Base-by-base conservation (phyloP, 1,140 invertebrate genomes). In the Euura lappo region DNA sequence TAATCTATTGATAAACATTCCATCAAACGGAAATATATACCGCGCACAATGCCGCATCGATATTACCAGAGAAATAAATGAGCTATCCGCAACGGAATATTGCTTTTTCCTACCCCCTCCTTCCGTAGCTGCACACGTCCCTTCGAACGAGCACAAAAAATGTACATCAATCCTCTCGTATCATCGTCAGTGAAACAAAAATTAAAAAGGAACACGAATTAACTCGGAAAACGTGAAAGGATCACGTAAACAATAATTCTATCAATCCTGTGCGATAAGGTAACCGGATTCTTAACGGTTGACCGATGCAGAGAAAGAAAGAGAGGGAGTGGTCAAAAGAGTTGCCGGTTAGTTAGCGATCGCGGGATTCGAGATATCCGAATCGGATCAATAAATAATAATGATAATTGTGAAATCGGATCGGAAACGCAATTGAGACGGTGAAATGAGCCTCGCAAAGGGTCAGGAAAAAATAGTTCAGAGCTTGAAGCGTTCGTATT, bases 321-420 rank as follows among this genome's bases (percentile, higher is more conserved):
- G 8, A 13, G 13, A 10, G 60, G 60, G 13, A 13, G 60, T 64
- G 60, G 28, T 44, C 11, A 68, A 4, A 68, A 68, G 44, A 68
- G 66, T 8, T 44, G 66, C 66, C 66, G 6, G 11, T 68, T 28
- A 68, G 28, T 28, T 28, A 28, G 28, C 28, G 28, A 28, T 28
- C 4, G 28, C 44, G 66, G 10, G 66, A 42, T 44, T 68, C 66
- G 70, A 44, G n/a, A 42, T 42, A 69, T 69, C 68, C 28, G 51
- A 71, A 71, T 71, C 70, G 70, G 44, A 45, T 60, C 42, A 13
- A 4, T 44, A 6, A 51, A 68, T 42, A 51, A 79, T 81, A 82
- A 81, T 84, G 79, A 78, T 83, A 85, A 85, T 85, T 82, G 81
- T 85, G 83, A 85, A 84, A 85, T 79, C 78, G 78, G 84, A 85